Conservation (phyloP, 2,113 vertebrate genomes). For the Pseudopipra pipra region DNA sequence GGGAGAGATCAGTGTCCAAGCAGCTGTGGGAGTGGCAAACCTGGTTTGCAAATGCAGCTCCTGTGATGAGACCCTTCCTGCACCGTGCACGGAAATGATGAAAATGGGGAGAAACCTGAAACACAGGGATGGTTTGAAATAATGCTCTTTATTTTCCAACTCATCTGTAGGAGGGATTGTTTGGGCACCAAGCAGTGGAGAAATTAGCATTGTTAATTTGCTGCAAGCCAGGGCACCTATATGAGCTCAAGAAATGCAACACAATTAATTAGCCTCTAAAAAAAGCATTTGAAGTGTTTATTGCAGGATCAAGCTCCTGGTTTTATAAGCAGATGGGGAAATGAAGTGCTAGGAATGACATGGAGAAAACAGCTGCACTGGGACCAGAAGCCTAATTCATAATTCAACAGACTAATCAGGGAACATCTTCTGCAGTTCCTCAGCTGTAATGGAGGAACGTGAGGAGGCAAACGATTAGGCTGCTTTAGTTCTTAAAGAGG, state of each 20-base stretch:
- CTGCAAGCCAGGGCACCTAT: slow-evolving; percentile 53
- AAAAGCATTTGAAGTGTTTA: slow-evolving; percentile 80
- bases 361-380: slow-evolving; percentile 77
- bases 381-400: slow-evolving; percentile 81
- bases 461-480: slow-evolving; percentile 74
- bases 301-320: slow-evolving; percentile 77
- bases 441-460: slow-evolving; percentile 72
- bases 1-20: background rate
- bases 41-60: background rate
- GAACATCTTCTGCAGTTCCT: slow-evolving; percentile 76
- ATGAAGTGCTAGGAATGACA: slow-evolving; percentile 79
- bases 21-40: background rate
- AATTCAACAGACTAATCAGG: slow-evolving; percentile 84
- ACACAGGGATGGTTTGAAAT: background rate
- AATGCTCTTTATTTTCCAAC: background rate
- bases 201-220: slow-evolving; percentile 69
- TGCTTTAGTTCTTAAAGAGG: slow-evolving; percentile 50
- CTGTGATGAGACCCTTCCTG: background rate
- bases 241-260: slow-evolving; percentile 74
- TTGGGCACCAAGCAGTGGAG: background rate
- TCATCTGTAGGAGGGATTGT: background rate
- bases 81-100: background rate
- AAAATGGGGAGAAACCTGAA: background rate
- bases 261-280: slow-evolving; percentile 79
- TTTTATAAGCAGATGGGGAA: slow-evolving; percentile 83